Evolutionary conservation across 2,888 invertebrate species (phyloP), one percentile per base, ranked within the genome.

Genomic region (Noctuana brunneofusca): DNA sequence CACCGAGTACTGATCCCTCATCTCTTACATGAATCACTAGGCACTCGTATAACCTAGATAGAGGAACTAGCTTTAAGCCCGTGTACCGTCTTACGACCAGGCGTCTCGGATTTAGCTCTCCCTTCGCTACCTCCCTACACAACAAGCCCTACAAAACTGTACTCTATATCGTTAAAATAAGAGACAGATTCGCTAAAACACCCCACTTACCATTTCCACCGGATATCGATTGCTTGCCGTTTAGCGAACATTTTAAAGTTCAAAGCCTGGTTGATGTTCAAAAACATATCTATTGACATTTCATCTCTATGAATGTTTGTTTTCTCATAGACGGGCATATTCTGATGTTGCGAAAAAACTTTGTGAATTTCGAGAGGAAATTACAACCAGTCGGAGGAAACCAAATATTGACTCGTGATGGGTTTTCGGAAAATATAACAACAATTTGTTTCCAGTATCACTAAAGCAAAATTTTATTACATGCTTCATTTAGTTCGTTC

Each of bases 41-140:
- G 54, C n/a, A 48, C 48, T 24, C 24, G 24, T 8, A 53, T 60
- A 62, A 62, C 60, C 60, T 62, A 62, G 48, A 59, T 59, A 59
- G 53, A 38, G 43, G 59, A 46, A 48, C 63, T 63, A 56, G 56
- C 63, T 63, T 63, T 56, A 56, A 63, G 56, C 63, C 56, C n/a
- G 49, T 62, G 56, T 63, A 49, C 27, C 63, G 56, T 63, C 63
- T 63, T 63, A 63, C 63, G 63, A 56, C 56, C 62, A 60, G 60
- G 55, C 62, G 54, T 62, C 62, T 62, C 62, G 55, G 55, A 41
- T 62, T 54, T 49, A 62, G 3, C 27, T 60, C 60, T 49, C 62
- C 62, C 55, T 62, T 55, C 38, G 20, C 49, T 49, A 62, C 62
- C 62, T 55, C 62, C 54, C 62, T 55, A 35, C 48, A 46, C 24